Base-by-base conservation (phyloP, 2,113 vertebrate species). In the Emydocephalus ijimae region DNA sequence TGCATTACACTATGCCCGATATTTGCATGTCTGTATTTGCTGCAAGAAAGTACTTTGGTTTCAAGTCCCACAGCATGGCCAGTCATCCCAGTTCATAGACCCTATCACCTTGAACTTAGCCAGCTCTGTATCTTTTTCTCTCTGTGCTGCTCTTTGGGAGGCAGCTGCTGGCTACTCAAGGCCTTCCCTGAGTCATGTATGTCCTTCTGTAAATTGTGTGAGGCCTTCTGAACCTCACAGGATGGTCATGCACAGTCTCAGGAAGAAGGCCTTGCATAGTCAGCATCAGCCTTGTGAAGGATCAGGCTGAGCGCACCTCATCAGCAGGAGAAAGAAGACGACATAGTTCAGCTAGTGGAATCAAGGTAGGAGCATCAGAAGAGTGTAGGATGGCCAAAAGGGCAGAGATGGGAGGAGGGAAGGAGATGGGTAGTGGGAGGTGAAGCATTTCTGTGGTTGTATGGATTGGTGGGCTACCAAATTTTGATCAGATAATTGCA, bases 1-100 rank as follows among this genome's bases (percentile, higher is more conserved):
- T 94, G 95, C 5, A 87, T 96, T 97, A 96, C 95, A 94, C 92
- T 34, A 50, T 95, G 95, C 86, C 56, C 91, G 3, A 90, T 34
- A 69, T 69, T 34, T 90, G 91, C 93, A 95, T 96, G 93, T 92
- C 94, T 93, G 39, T 91, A 90, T 90, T 10, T 94, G 94, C 96
- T 96, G 96, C 74, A 91, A 69, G 86, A 88, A 92, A 55, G 29
- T n/a, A 69, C 12, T 69, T 69, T 14, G 4, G 64, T 69, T 69
- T 69, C 29, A n/a, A n/a, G 12, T 69, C 29, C 64, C 1, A 1
- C 64, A 69, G 29, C 64, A 69, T 69, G 29, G 61, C 61, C 61
- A 69, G 61, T n/a, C 29, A 69, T 14, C 29, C 61, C 29, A 5
- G 12, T 69, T 14, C 12, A n/a, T 12, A 69, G 29, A 69, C 61